Conservation (phyloP, 2,113 vertebrate species). For the Macrotis lagotis region DNA sequence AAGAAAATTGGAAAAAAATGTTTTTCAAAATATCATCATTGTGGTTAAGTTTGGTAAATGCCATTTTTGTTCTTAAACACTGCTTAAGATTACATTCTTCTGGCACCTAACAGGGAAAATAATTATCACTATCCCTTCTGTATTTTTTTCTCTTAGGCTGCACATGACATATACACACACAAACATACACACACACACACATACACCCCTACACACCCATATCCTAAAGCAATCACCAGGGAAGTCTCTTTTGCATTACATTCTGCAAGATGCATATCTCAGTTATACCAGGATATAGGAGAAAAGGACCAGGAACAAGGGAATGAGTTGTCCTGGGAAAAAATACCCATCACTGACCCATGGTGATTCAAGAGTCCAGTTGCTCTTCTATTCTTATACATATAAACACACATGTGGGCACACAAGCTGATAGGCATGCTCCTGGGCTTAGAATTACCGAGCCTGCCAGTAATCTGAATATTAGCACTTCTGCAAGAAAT, state of each 20-base stretch:
- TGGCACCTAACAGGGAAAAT: background rate
- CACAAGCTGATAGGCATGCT: background rate
- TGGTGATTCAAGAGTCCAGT: background rate
- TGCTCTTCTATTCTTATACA: background rate
- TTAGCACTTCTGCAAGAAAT: background rate
- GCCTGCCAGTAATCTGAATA: background rate
- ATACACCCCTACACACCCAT: background rate
- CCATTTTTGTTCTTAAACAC: background rate
- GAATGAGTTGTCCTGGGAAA: background rate
- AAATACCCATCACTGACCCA: background rate
- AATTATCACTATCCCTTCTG: accelerated
- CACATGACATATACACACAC: background rate
- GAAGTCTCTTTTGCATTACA: accelerated
- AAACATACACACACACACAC: background rate
- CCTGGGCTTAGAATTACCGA: background rate
- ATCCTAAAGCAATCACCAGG: background rate
- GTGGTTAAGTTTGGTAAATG: background rate
- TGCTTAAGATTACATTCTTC: background rate
- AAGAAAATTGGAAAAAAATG: background rate
- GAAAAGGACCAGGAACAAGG: background rate
- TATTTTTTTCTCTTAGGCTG: background rate
- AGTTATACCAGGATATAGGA: background rate
- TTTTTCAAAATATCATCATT: background rate
- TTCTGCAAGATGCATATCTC: background rate
- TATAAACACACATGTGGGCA: background rate